phyloP scores from a whole-genome alignment of 2,113 vertebrate species.

The Paratilapia polleni region DNA sequence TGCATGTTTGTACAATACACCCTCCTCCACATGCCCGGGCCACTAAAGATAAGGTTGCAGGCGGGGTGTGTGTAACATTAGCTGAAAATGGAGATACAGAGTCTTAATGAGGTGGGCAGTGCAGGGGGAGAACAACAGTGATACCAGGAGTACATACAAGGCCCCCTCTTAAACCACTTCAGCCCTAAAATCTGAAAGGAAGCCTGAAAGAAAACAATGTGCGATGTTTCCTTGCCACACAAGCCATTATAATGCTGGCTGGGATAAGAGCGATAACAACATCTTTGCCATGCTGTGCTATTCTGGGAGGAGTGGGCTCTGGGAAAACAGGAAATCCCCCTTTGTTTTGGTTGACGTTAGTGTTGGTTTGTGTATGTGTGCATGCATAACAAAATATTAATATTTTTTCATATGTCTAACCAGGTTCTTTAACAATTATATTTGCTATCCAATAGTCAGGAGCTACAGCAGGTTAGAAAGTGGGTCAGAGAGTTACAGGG shows the following conservation, averaged over 20 bases:
- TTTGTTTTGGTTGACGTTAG: slow-evolving; percentile 60
- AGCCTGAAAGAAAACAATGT: slow-evolving; percentile 63
- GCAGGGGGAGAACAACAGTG: slow-evolving; percentile 2
- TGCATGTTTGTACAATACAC: slow-evolving; percentile 40
- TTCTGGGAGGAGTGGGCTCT: slow-evolving; percentile 67
- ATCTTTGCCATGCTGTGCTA: slow-evolving; percentile 63
- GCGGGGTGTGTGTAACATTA: slow-evolving; percentile 19
- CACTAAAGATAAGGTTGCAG: slow-evolving; percentile 30
- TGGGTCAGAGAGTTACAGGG: slow-evolving; percentile 38
- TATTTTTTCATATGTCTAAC: slow-evolving; percentile 11
- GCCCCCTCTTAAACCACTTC: slow-evolving; percentile 4
- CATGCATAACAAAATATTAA: neutral
- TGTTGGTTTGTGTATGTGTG: slow-evolving; percentile 19
- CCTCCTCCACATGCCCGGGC: slow-evolving; percentile 20
- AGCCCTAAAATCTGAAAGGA: slow-evolving; percentile 45
- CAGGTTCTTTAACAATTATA: neutral
- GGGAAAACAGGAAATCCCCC: slow-evolving; percentile 78
- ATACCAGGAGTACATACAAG: neutral
- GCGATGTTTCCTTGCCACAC: slow-evolving; percentile 67
- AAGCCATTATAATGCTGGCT: slow-evolving; percentile 47
- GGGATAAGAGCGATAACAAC: slow-evolving; percentile 65
- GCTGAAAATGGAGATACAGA: slow-evolving; percentile 39
- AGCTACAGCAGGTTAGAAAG: slow-evolving; percentile 10
- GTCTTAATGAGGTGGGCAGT: slow-evolving; percentile 32
- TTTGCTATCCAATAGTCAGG: neutral